phyloP scores from a whole-genome alignment of 2,888 invertebrate genomes.

The Cephus pulcher region DNA sequence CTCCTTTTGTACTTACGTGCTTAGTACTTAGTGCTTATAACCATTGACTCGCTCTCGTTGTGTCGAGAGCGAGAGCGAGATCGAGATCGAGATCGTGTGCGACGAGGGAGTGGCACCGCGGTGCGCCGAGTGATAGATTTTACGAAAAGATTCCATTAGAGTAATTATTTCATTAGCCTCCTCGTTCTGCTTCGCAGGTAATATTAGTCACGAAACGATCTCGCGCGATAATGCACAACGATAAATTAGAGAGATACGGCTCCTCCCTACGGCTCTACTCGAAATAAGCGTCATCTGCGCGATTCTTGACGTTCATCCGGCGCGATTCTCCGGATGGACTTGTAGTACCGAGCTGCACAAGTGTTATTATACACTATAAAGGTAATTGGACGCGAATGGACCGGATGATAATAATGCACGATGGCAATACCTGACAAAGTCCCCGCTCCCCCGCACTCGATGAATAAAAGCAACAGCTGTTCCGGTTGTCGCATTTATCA shows the following conservation, averaged over 20 bases:
- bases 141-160: conserved; percentile 53
- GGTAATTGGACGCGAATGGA: background rate
- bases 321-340: too few species aligned
- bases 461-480: conserved; percentile 27
- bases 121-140: conserved; percentile 18
- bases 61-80: conserved; percentile 8
- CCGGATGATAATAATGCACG: conserved; percentile 9
- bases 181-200: conserved; percentile 16
- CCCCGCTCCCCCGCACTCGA: conserved; percentile 17
- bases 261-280: too few species aligned
- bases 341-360: too few species aligned
- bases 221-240: conserved; percentile 46
- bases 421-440: conserved; percentile 5
- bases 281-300: conserved; percentile 30
- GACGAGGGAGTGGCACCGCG: conserved; percentile 4
- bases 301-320: background rate
- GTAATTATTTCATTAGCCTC: conserved; percentile 49
- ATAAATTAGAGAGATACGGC: conserved; percentile 42
- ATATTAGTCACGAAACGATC: conserved; percentile 49
- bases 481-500: conserved; percentile 6
- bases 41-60: conserved; percentile 47
- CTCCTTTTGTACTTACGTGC: conserved; percentile 63
- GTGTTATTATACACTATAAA: too few species aligned
- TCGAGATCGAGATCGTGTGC: conserved; percentile 2
- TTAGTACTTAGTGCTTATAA: conserved; percentile 51